Conservation (phyloP, 2,797 vertebrate species). For the Myripristis murdjan region DNA sequence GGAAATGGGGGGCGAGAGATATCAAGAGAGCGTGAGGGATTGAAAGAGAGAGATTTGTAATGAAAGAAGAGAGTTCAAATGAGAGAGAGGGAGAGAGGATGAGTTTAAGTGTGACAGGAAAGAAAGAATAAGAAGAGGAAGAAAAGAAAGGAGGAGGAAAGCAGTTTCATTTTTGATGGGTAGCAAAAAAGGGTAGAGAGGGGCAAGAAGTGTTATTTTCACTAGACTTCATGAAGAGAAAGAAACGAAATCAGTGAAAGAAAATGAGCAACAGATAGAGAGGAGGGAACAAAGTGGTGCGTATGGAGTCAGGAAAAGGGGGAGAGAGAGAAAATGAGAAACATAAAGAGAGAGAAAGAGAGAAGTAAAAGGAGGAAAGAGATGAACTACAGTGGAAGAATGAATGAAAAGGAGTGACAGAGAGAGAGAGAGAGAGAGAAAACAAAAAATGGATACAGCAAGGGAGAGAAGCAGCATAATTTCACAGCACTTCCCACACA, state of each 20-base stretch:
- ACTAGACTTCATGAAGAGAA: constrained; percentile 2
- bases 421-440: constrained; percentile 11
- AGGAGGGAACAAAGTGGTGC: too few relatives aligned
- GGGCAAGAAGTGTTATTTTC: too few relatives aligned
- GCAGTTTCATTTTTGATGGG: not conserved
- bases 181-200: too few relatives aligned
- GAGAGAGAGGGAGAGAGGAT: not conserved
- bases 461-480: constrained; percentile 45
- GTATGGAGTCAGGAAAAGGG: not conserved
- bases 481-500: constrained; percentile 69
- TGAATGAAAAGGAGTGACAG: too few relatives aligned
- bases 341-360: not conserved
- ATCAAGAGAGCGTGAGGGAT: too few relatives aligned
- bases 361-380: not conserved
- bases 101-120: too few relatives aligned
- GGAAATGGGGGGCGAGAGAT: constrained; percentile 3
- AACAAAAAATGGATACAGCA: too few relatives aligned
- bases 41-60: constrained; percentile 1
- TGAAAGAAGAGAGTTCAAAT: too few relatives aligned
- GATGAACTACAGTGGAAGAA: too few relatives aligned
- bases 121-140: too few relatives aligned
- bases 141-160: not conserved
- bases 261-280: not conserved
- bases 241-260: not conserved
- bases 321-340: not conserved